Base-by-base conservation (phyloP, 2,113 vertebrate genomes). In the Brachyhypopomus occidentalis region DNA sequence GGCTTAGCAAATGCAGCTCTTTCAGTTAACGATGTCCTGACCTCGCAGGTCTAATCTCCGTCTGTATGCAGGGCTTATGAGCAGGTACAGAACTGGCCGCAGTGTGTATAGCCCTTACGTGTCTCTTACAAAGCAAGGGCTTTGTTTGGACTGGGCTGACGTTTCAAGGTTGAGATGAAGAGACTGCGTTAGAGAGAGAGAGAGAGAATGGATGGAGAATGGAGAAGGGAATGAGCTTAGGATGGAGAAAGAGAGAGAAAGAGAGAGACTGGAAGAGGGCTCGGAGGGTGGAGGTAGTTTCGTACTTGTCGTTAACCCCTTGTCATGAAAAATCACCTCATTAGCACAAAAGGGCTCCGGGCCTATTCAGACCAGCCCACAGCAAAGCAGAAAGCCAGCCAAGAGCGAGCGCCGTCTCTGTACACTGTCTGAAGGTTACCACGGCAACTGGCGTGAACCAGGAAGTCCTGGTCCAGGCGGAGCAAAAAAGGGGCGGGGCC, bases 271-370 rank as follows among this genome's bases (percentile, higher is more conserved):
- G 14, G 20, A 72, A 14, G 6, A 12, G 17, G 25, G 14, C 48
- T 58, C 64, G 41, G 60, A 83, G 80, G 72, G 77, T 62, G 77
- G 73, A 82, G 55, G 60, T 56, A 17, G 41, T 63, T 72, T 82
- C 71, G 71, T 88, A 72, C 86, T 84, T 89, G 88, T 83, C 81
- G 85, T 91, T 90, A 91, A 91, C 88, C 89, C 86, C 80, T 67
- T 20, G 23, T 84, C 87, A 90, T 91, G 90, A 93, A 92, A 92
- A 92, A 93, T 91, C 90, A 92, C 90, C 91, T 90, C 86, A 90
- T 90, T 71, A 76, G 22, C 89, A 79, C 92, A 89, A 91, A 90
- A 92, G 92, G 88, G 72, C 85, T 74, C 66, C 83, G 77, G 84
- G 84, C 85, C 86, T 84, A 86, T 72, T 88, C 84, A 86, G 85